Conservation (phyloP, 2,797 vertebrate genomes). For the Gouania willdenowi region DNA sequence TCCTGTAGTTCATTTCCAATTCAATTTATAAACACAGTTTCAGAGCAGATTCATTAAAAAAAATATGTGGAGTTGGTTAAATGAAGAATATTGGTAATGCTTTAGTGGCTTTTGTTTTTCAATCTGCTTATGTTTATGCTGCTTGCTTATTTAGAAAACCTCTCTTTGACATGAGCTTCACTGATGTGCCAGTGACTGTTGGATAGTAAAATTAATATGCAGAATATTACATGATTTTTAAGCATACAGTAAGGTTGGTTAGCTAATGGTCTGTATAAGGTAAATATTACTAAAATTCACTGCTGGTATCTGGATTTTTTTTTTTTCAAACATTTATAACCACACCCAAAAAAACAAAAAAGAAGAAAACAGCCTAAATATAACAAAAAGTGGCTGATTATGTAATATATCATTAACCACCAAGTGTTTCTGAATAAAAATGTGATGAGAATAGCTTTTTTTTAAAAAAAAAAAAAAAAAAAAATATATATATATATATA, state of each 20-base stretch:
- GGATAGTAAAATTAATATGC: conserved; percentile 70
- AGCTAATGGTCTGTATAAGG: conserved; percentile 55
- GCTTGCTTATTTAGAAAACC: conserved; percentile 76
- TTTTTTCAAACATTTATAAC: no score
- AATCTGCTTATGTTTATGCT: conserved; percentile 73
- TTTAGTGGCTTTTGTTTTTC: conserved; percentile 72
- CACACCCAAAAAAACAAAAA: no score
- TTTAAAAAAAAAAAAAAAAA: no score
- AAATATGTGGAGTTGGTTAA: conserved; percentile 57
- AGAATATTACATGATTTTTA: no score
- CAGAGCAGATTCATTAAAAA: conserved; percentile 73
- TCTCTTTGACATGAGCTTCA: conserved; percentile 69
- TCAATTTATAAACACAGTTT: conserved; percentile 80
- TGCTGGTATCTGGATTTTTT: conserved; percentile 25
- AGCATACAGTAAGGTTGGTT: conserved; percentile 63
- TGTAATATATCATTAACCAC: no score
- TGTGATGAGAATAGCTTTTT: no score
- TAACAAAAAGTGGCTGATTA: no score
- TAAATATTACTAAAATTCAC: conserved; percentile 64
- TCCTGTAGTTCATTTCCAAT: conserved; percentile 82
- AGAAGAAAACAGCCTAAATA: no score
- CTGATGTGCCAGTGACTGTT: conserved; percentile 75
- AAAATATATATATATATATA: no score
- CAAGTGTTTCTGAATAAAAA: no score
- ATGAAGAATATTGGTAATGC: conserved; percentile 74